Base-by-base conservation (phyloP, 2,797 vertebrate genomes). In the Anisognathus igniventris region DNA sequence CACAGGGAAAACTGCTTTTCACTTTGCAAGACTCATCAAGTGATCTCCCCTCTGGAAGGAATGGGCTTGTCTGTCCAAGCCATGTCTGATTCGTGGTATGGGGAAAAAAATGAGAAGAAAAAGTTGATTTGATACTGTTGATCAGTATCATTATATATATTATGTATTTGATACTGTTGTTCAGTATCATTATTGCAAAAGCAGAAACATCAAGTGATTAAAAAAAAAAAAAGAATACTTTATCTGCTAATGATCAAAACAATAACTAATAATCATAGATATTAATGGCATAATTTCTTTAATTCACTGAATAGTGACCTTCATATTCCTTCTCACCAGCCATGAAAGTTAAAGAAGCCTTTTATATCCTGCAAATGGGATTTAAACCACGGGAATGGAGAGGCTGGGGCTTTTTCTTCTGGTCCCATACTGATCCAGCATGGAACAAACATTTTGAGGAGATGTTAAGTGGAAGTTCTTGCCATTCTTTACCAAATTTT, bases 41-140 rank as follows among this genome's bases (percentile, higher is more conserved):
- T 7, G 57, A 74, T 74, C 6, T 76, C 45, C 73, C 24, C 60
- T 14, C 4, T 0, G 22, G 28, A 81, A 92, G 42, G 31, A 74
- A 67, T 11, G 40, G 37, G 16, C 15, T 62, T 9, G 11, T 12
- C 39, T 70, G 39, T 9, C 20, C 40, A n/a, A 72, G 27, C 18
- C 2, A 1, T 4, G 23, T 62, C 40, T 60, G 11, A 62, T 48
- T 40, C 1, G 1, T 17, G 23, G 17, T 3, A 27, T 12, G 14
- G 7, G 5, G 5, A 33, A 33, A 28, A 28, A 27, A 18, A 7
- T 33, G n/a, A 51, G 39, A 37, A 37, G 25, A 66, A 14, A 30
- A 51, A 51, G 50, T 51, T 51, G 11, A 51, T 51, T 51, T 30
- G 50, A 30, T 19, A 19, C 3, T 0, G 1, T 31, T 58, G 31